Conservation (phyloP, 2,888 invertebrate genomes). For the Tipula vernalis region DNA sequence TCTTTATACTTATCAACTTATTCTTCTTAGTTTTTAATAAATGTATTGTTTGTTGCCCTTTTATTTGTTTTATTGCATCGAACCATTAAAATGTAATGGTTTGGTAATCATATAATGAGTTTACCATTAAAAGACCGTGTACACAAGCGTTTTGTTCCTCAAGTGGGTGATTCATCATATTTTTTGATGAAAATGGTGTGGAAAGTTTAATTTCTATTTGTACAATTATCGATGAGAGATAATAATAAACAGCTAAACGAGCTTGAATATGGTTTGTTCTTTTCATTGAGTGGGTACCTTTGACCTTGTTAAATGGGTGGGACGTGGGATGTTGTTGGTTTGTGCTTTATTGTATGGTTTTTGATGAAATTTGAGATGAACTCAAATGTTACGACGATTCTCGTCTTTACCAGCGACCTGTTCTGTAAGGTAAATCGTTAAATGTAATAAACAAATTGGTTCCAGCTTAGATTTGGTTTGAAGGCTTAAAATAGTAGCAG, state of each 20-base stretch:
- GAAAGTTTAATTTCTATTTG: not conserved
- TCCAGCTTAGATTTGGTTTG: too few species aligned
- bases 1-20: not conserved
- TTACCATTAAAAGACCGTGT: not conserved
- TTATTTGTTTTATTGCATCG: not conserved
- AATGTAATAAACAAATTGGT: too few species aligned
- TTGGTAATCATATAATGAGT: not conserved
- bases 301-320: not conserved
- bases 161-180: not conserved
- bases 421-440: too few species aligned
- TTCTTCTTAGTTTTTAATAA: not conserved
- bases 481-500: too few species aligned
- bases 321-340: not conserved
- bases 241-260: not conserved
- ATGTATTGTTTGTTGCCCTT: not conserved
- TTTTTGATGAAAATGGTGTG: not conserved
- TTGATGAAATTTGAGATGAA: too few species aligned
- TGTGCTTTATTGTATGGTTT: not conserved
- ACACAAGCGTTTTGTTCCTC: not conserved
- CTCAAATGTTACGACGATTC: too few species aligned
- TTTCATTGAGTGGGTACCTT: not conserved
- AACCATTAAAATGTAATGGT: not conserved
- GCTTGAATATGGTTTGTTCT: not conserved
- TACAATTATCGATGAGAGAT: not conserved
- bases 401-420: too few species aligned